Evolutionary conservation across 2,797 vertebrate genomes (phyloP), one percentile per base, ranked within the genome.

Genomic region (Coilia nasus): DNA sequence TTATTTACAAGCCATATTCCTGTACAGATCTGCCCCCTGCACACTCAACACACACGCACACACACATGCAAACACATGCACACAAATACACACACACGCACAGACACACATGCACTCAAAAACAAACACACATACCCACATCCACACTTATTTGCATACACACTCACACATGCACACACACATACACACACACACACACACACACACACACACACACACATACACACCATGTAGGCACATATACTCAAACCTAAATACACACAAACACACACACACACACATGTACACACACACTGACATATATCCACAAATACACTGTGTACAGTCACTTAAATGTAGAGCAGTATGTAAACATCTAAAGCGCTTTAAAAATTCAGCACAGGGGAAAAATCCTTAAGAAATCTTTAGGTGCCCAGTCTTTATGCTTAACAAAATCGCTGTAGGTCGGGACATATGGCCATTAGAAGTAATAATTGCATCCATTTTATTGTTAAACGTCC

Each of bases 1-100:
- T 95, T 96, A 95, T 96, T 95, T 95, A 95, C 94, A 93, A 90
- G 91, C 92, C 92, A 89, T 92, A 90, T 92, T 89, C 90, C 91
- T 92, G 91, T 90, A 91, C 91, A 91, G 89, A 91, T 88, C 89
- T 86, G 87, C 86, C 83, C 67, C 71, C 35, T 57, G 67, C 84
- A 83, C 84, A 83, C 84, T 23, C 62, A 4, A 23, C 64, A 54
- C 81, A 64, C 57, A 35, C 47, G 71, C 84, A 25, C 44, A 28
- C 84, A 87, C 31, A 91, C 87, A 87, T 87, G 88, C 87, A 90
- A 87, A 83, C 60, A 84, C 81, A 84, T 86, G 87, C 83, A 88
- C 87, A 88, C 84, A 82, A 57, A 88, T 57, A 83, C 83, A 3
- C 88, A 85, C 88, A 89, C 90, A 91, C 81, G 85, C 92, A 91